Conservation (phyloP, 2,113 vertebrate species). For the Barnardius zonarius region DNA sequence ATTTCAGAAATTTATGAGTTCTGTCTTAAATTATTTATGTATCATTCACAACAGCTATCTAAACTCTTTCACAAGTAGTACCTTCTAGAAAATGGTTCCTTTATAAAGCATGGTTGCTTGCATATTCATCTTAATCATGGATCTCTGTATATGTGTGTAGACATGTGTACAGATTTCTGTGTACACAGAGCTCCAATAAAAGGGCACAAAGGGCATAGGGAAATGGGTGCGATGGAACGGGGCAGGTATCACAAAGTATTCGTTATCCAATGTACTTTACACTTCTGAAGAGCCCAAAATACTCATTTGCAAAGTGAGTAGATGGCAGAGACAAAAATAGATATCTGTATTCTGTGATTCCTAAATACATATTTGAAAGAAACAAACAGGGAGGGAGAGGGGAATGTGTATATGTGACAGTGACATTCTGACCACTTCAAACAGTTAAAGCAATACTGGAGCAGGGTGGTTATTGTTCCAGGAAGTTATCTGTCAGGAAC, state of each 20-base stretch:
- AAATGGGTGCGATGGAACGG: background rate
- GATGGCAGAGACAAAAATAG: background rate
- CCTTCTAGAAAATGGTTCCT: background rate
- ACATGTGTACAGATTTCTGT: too few species aligned
- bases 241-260: background rate
- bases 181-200: background rate
- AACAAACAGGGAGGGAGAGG: fast-evolving
- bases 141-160: background rate
- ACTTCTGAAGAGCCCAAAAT: background rate
- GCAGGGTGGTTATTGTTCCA: background rate
- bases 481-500: background rate
- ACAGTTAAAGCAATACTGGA: background rate
- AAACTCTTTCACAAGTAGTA: background rate
- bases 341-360: background rate
- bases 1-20: background rate
- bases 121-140: background rate
- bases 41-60: background rate
- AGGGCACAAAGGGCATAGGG: background rate
- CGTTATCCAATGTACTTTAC: background rate
- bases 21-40: background rate
- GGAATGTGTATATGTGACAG: background rate
- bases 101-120: background rate
- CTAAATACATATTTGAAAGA: background rate
- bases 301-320: background rate
- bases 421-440: background rate